Percentiles rank a stretch among this genome's conserved stretches.
These are phyloP conservation scores for Epistrophe grossulariae DNA, from an alignment of 2,888 invertebrate species.

Conservation along the genomic window DNA sequence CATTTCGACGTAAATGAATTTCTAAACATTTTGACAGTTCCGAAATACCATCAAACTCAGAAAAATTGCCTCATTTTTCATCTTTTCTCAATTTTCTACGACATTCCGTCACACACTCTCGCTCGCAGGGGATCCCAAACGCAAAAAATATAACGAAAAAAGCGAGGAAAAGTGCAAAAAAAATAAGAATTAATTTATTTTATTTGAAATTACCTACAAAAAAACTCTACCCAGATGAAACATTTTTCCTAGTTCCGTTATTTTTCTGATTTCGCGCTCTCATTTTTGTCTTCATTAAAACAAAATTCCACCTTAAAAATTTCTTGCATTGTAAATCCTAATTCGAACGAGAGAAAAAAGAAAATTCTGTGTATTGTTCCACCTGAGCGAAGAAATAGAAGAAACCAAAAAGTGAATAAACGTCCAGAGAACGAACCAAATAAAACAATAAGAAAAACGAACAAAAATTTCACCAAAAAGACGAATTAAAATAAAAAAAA, in stretches of 20 bases:
- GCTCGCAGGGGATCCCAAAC: conserved; percentile 68
- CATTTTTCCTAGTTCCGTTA: conserved; percentile 29
- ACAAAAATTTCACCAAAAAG: conserved; percentile 62
- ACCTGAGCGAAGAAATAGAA: conserved; percentile 66
- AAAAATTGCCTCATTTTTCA: conserved; percentile 71
- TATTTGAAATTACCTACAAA: conserved; percentile 51
- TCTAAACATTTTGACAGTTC: conserved; percentile 73
- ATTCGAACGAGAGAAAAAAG: conserved; percentile 32
- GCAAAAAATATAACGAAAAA: conserved; percentile 70
- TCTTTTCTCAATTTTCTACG: conserved; percentile 69
- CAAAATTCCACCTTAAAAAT: conserved; percentile 23
- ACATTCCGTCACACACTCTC: conserved; percentile 79
- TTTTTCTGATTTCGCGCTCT: conserved; percentile 22
- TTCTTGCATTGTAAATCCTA: conserved; percentile 16
- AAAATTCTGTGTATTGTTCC: conserved; percentile 64
- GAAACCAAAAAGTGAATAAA: conserved; percentile 64
- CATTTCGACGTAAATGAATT: conserved; percentile 6
- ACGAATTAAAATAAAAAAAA: conserved; percentile 17
- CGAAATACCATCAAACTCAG: conserved; percentile 64
- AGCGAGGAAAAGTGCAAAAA: conserved; percentile 71
- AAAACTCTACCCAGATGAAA: conserved; percentile 46
- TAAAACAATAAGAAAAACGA: conserved; percentile 26
- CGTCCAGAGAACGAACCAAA: conserved; percentile 61
- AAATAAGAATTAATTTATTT: conserved; percentile 49
- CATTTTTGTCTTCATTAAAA: conserved; percentile 10